These are phyloP conservation scores for Cinara cedri DNA, from an alignment of 2,888 invertebrate genomes.

Conservation along the genomic window DNA sequence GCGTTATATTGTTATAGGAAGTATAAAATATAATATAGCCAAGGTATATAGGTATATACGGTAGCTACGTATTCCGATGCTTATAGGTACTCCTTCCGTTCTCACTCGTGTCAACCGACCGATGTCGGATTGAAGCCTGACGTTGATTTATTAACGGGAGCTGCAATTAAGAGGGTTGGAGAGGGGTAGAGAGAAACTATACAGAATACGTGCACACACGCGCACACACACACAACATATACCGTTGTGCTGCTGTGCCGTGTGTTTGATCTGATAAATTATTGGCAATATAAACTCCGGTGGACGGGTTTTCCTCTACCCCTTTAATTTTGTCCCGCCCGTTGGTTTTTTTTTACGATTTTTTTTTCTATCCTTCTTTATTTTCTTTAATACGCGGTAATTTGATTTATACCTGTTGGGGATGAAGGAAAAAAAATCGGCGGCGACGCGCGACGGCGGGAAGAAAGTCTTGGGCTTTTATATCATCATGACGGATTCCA, in stretches of 20 bases:
- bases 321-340: background rate
- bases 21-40: background rate
- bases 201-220: background rate
- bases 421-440: background rate
- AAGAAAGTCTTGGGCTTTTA: constrained; percentile 23
- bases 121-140: constrained; percentile 42
- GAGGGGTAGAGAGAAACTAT: constrained; percentile 16
- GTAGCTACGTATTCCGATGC: background rate
- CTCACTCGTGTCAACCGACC: constrained; percentile 44
- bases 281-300: constrained; percentile 49
- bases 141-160: constrained; percentile 52
- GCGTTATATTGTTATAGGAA: background rate
- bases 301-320: constrained; percentile 12
- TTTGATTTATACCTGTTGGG: constrained; percentile 25
- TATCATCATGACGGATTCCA: constrained; percentile 24
- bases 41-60: background rate
- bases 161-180: constrained; percentile 50
- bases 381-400: constrained; percentile 13
- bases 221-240: background rate
- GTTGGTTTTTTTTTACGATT: constrained; percentile 11
- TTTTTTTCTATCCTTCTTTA: background rate
- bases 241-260: background rate
- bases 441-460: background rate
- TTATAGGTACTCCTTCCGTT: constrained; percentile 9
- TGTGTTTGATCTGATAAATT: constrained; percentile 53